Percentiles rank a stretch among this genome's conserved stretches.
Conservation (phyloP, 1,140 invertebrate species). For the Mizuhopecten yessoensis region DNA sequence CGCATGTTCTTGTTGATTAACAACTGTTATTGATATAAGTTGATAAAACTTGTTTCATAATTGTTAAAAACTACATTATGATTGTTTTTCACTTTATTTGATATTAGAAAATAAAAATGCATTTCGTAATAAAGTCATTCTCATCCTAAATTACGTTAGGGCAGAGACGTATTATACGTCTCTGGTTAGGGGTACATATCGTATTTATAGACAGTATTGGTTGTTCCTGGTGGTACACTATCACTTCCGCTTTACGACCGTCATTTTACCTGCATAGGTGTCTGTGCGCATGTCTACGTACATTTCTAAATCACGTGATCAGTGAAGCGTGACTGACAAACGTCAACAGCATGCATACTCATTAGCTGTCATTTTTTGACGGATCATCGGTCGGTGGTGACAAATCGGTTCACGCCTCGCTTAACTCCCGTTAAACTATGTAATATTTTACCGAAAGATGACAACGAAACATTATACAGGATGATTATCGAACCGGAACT, state of each 20-base stretch:
- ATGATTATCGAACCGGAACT: not conserved
- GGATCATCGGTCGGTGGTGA: not conserved
- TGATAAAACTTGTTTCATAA: no score
- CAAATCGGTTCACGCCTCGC: not conserved
- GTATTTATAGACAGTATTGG: no score
- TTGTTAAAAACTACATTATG: no score
- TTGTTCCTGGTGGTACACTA: not conserved
- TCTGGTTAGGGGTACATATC: no score
- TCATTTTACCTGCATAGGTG: not conserved
- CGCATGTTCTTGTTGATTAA: no score
- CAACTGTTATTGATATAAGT: no score
- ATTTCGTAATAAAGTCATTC: no score
- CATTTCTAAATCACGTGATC: not conserved
- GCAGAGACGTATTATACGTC: no score
- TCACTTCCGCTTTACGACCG: not conserved
- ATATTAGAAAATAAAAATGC: no score
- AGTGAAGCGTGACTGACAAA: not conserved
- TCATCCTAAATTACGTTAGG: no score
- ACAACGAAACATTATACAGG: constrained; percentile 20
- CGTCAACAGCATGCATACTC: not conserved
- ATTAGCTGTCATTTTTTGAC: not conserved
- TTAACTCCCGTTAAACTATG: not conserved
- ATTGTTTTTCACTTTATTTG: no score
- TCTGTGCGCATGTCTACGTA: not conserved
- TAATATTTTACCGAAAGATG: not conserved